Evolutionary conservation across 2,888 invertebrate species (phyloP).

Genomic region (Linnaemya tessellans): DNA sequence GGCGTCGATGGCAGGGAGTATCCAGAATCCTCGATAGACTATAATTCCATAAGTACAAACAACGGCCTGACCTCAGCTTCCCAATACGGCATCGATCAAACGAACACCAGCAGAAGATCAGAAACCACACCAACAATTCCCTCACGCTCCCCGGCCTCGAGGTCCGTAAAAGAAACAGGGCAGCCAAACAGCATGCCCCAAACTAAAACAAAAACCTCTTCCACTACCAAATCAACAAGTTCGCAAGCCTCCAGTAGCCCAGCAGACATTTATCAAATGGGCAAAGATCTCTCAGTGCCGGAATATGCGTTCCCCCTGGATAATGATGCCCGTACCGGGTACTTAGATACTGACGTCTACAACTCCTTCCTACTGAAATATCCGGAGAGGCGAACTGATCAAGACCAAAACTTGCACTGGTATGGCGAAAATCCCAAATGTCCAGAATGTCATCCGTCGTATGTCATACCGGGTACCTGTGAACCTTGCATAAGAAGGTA

Average conservation of each 20-base stretch:
- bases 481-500: slow-evolving; percentile 86
- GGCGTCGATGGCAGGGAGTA: slow-evolving; percentile 83
- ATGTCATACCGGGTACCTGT: slow-evolving; percentile 86
- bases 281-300: slow-evolving; percentile 86
- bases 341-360: slow-evolving; percentile 84
- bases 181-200: slow-evolving; percentile 66
- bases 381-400: slow-evolving; percentile 81
- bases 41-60: slow-evolving; percentile 75
- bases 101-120: slow-evolving; percentile 23
- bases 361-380: slow-evolving; percentile 86
- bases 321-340: slow-evolving; percentile 85
- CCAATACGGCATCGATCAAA: slow-evolving; percentile 70
- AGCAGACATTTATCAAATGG: slow-evolving; percentile 84
- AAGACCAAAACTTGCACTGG: slow-evolving; percentile 77
- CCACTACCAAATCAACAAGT: slow-evolving; percentile 76
- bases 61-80: slow-evolving; percentile 75
- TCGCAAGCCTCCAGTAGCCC: slow-evolving; percentile 32
- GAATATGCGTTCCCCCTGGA: slow-evolving; percentile 86
- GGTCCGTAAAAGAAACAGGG: slow-evolving; percentile 78
- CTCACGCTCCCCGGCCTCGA: slow-evolving; percentile 76
- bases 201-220: slow-evolving; percentile 69
- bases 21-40: slow-evolving; percentile 77
- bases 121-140: slow-evolving; percentile 22
- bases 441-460: slow-evolving; percentile 87
- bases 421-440: slow-evolving; percentile 86